phyloP scores from a whole-genome alignment of 2,797 vertebrate species.

The Crenuchus spilurus region DNA sequence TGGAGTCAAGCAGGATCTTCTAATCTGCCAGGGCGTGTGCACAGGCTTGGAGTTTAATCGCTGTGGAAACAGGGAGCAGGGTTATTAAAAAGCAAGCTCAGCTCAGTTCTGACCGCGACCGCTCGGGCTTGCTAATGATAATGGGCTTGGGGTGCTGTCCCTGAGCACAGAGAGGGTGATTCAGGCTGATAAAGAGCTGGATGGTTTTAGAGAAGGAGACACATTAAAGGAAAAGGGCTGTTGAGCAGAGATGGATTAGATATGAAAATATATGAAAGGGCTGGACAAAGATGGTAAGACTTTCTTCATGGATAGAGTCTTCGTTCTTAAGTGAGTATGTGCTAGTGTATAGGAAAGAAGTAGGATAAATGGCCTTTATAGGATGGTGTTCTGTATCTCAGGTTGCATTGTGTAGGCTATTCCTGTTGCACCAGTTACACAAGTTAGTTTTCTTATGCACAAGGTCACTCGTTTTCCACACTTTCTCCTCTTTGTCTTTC shows the following conservation, averaged over 20 bases:
- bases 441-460: background rate
- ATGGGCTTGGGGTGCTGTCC: slow-evolving; percentile 28
- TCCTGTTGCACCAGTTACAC: background rate
- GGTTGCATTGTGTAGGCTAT: background rate
- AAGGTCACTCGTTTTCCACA: slow-evolving; percentile 12
- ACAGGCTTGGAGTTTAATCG: slow-evolving; percentile 48
- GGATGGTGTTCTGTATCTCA: background rate
- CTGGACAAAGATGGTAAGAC: background rate
- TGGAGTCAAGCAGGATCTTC: slow-evolving; percentile 36
- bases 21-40: slow-evolving; percentile 42
- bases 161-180: slow-evolving; percentile 11
- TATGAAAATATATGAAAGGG: background rate
- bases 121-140: slow-evolving; percentile 49
- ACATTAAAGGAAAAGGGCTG: slow-evolving; percentile 12
- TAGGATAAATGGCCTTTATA: background rate
- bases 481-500: slow-evolving; percentile 19
- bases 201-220: slow-evolving; percentile 11
- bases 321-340: background rate
- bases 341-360: background rate
- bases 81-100: slow-evolving; percentile 48
- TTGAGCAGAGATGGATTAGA: slow-evolving; percentile 24
- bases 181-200: slow-evolving; percentile 33
- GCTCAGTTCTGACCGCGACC: slow-evolving; percentile 26
- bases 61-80: slow-evolving; percentile 50
- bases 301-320: too few species aligned